Percentiles rank a stretch among this genome's conserved stretches.
These are phyloP conservation scores for Pionites leucogaster DNA, from an alignment of 2,113 vertebrate species.

Conservation along the genomic window DNA sequence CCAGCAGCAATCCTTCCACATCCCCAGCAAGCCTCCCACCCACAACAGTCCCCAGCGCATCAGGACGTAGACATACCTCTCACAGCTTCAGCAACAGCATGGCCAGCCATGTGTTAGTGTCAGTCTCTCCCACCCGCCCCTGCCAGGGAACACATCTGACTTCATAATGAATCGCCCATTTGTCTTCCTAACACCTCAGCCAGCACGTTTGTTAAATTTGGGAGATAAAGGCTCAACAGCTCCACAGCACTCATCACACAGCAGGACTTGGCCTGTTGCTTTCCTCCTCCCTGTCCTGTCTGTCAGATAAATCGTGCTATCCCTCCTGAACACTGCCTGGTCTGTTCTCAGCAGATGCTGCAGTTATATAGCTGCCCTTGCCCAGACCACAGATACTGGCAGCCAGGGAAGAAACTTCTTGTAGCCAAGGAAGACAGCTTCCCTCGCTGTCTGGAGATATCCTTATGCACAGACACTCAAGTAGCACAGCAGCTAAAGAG, in stretches of 20 bases:
- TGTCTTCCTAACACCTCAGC: slow-evolving; percentile 33
- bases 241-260: not conserved
- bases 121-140: not conserved
- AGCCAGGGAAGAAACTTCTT: not conserved
- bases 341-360: slow-evolving; percentile 32
- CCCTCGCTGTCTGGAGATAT: not conserved
- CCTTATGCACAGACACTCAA: not conserved
- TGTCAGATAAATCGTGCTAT: not conserved
- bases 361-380: slow-evolving; percentile 17
- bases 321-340: not conserved
- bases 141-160: slow-evolving; percentile 35
- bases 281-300: not conserved
- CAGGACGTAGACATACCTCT: not conserved
- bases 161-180: not conserved
- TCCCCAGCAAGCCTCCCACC: not conserved
- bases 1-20: not conserved
- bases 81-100: not conserved
- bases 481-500: not conserved
- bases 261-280: not conserved
- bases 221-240: not conserved
- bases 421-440: slow-evolving; percentile 1
- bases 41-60: not conserved
- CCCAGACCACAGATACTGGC: slow-evolving; percentile 50
- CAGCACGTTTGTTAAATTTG: not conserved
- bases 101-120: slow-evolving; percentile 37